Evolutionary conservation across 1,140 invertebrate genomes (phyloP), one percentile per base, ranked within the genome.

Genomic region (Sitobion miscanthi): DNA sequence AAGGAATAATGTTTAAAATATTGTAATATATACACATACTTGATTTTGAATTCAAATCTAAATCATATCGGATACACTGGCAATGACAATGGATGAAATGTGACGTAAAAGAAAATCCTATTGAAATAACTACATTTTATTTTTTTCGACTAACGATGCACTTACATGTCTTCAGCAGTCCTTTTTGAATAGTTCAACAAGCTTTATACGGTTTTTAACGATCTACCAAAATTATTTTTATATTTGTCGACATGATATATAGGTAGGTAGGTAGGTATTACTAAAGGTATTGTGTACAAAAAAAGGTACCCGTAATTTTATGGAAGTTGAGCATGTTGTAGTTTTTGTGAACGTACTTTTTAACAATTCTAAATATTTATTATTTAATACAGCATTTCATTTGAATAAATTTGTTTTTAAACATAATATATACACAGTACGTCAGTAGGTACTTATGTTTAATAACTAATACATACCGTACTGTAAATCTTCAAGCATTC

Each of bases 221-320:
- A 77, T 77, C 62, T 77, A 77, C 62, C n/a, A n/a, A 77, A 77
- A 77, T 77, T 77, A 77, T 77, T 77, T 69, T n/a, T 77, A 77
- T 77, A 77, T 77, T 77, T 77, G 30, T 35, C 30, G 30, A n/a
- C 62, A 77, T n/a, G 62, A 77, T 77, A 35, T 77, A 77, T 77
- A 77, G 30, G 0, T 77, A 17, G 30, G 0, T 77, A 17, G 30
- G 62, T 17, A 69, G 30, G 30, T 69, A 69, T 14, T 77, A 77
- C 30, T 77, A n/a, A 77, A n/a, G 62, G 62, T n/a, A 77, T 77
- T 77, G 62, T 77, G 30, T 77, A n/a, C 30, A n/a, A 77, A 77
- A 77, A 69, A 77, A 77, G 62, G 62, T 77, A 77, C 62, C 17
- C 30, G 14, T n/a, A 77, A 17, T 77, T 77, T 77, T 17, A 77